These are phyloP conservation scores for Ryuthela nishihirai DNA, from an alignment of 2,888 invertebrate species.

Conservation along the genomic window DNA sequence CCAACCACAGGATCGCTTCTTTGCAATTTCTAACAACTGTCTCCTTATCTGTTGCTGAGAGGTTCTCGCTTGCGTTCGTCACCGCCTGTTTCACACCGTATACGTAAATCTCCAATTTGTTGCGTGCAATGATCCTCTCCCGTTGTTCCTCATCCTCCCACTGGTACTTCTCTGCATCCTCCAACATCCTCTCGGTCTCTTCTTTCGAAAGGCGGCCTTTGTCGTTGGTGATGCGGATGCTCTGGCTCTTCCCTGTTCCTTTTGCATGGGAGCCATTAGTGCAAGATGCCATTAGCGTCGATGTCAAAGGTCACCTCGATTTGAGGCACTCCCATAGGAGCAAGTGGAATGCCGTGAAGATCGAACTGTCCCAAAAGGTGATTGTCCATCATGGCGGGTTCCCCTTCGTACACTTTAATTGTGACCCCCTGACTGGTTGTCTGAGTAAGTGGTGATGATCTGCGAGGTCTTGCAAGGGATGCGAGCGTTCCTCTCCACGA, in stretches of 20 bases:
- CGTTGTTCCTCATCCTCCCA: conserved; percentile 67
- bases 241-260: conserved; percentile 72
- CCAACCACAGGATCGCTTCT: conserved; percentile 72
- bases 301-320: conserved; percentile 74
- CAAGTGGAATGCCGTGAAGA: conserved; percentile 71
- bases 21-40: conserved; percentile 55
- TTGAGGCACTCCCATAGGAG: conserved; percentile 74
- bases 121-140: conserved; percentile 65
- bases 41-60: conserved; percentile 63
- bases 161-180: conserved; percentile 73
- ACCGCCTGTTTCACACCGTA: conserved; percentile 66
- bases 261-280: conserved; percentile 65
- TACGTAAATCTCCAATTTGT: conserved; percentile 67
- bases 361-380: conserved; percentile 60
- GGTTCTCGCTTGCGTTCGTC: conserved; percentile 51
- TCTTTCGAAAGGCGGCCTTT: conserved; percentile 77
- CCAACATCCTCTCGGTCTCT: conserved; percentile 82
- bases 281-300: conserved; percentile 78
- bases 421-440: conserved; percentile 85
- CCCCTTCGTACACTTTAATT: conserved; percentile 77
- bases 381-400: conserved; percentile 86
- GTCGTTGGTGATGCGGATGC: conserved; percentile 82
- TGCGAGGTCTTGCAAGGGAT: conserved; percentile 71
- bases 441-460: conserved; percentile 84
- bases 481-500: conserved; percentile 76